A percentile compares a stretch with the other conserved stretches of the same genome.
phyloP scores from a whole-genome alignment of 2,113 vertebrate genomes.

The Microtus oregoni region DNA sequence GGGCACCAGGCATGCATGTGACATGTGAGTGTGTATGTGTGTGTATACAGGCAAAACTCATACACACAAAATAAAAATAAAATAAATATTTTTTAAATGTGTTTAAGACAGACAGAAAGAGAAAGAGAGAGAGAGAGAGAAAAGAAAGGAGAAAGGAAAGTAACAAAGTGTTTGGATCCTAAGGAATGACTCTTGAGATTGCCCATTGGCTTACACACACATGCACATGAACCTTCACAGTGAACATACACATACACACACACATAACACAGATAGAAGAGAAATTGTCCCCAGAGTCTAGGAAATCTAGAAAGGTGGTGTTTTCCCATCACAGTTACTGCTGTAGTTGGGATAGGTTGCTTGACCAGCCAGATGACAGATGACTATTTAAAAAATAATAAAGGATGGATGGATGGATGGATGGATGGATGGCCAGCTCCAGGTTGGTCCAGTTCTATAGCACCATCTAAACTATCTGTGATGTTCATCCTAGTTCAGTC shows the following conservation, averaged over 20 bases:
- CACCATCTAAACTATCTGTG: neutral
- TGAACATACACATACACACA: neutral
- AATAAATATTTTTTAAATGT: neutral
- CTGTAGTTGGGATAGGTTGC: neutral
- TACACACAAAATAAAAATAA: neutral
- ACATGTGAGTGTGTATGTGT: neutral
- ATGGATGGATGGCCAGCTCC: neutral
- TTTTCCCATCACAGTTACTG: neutral
- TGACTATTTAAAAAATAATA: neutral
- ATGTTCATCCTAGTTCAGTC: neutral
- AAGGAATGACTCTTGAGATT: too few relatives aligned
- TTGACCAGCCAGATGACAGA: neutral
- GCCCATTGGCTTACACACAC: neutral
- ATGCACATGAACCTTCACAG: neutral
- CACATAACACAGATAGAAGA: slow-evolving; percentile 21
- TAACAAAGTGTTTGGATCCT: neutral
- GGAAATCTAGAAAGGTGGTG: slow-evolving; percentile 22
- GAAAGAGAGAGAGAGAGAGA: neutral
- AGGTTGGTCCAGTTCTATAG: slow-evolving; percentile 3
- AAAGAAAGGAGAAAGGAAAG: neutral
- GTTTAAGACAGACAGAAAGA: neutral
- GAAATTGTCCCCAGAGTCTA: neutral
- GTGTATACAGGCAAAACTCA: neutral
- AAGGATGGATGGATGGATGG: too few relatives aligned
- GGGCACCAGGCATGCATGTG: neutral